Evolutionary conservation across 2,113 vertebrate species (phyloP), one percentile per base, ranked within the genome.

Genomic region (Poeciliopsis prolifica): DNA sequence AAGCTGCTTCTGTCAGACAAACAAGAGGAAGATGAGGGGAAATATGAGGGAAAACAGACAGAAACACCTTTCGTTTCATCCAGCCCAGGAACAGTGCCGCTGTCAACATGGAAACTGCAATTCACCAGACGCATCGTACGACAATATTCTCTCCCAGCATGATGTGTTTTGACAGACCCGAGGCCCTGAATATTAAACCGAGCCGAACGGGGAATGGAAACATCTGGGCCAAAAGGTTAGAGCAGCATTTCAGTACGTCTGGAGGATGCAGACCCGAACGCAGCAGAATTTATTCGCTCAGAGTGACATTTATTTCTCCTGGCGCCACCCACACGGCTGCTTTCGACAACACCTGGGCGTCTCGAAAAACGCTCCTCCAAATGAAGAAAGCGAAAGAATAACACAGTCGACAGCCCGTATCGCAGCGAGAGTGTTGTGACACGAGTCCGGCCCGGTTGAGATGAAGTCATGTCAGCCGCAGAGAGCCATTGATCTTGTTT

Each of bases 161-260:
- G 81, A 88, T 89, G 17, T 88, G 83, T 84, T 86, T 64, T 80
- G 90, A 88, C 90, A 91, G 82, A 75, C 85, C 40, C 12, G 60
- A 85, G 78, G 77, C 77, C 70, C 73, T 91, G 75, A 64, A 54
- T 91, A 89, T 91, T 88, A 88, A 91, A 87, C 63, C 84, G 71
- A 54, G 26, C 79, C 87, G 81, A 89, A 85, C 83, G 58, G 19
- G 40, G 75, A 87, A 91, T 81, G 67, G 72, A 87, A 89, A 89
- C 78, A 83, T 84, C 72, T 82, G 88, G 84, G 84, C 64, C 63
- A 29, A 19, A 33, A 82, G 88, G 80, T 88, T 82, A 84, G 68
- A 76, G 79, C 78, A 80, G 82, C 86, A 74, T 90, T 74, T 76
- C 74, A 80, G 70, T 62, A 78, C 70, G 67, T 66, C 31, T 26